A percentile compares a stretch with the other conserved stretches of the same genome.
Evolutionary conservation across 1,140 invertebrate species (phyloP).

Genomic region (Danaus melanippus): DNA sequence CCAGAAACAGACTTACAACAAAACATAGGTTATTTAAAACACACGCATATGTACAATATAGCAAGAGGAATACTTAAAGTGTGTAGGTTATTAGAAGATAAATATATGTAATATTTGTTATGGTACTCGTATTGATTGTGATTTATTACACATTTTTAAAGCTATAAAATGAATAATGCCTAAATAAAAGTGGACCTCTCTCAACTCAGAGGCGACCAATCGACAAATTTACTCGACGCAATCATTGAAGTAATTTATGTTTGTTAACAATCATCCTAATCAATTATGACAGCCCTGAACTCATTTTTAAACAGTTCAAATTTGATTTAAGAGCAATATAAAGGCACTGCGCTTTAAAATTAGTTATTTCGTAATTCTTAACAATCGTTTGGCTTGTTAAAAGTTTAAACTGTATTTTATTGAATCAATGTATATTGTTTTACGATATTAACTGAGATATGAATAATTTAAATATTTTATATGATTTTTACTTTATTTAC

Average conservation of each 20-base stretch:
- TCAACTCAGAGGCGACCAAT: not conserved
- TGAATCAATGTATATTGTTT: not conserved
- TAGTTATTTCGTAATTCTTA: constrained; percentile 9
- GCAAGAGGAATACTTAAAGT: no score
- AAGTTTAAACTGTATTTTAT: constrained; percentile 14
- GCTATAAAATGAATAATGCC: no score
- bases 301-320: constrained; percentile 30
- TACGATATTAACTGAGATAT: no score
- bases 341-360: constrained; percentile 16
- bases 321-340: constrained; percentile 25
- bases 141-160: no score
- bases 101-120: no score
- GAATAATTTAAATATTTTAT: no score
- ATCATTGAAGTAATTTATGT: constrained; percentile 38
- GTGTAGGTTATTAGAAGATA: no score
- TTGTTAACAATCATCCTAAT: constrained; percentile 25
- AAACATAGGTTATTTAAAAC: no score
- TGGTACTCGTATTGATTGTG: no score
- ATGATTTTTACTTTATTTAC: no score
- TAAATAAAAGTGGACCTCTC: no score
- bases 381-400: constrained; percentile 17
- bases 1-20: not conserved
- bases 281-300: constrained; percentile 29
- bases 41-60: no score
- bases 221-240: constrained; percentile 22